A percentile compares a stretch with the other conserved stretches of the same genome.
These are phyloP conservation scores for Cylloceria caligata DNA, from an alignment of 2,888 invertebrate genomes.

Conservation along the genomic window DNA sequence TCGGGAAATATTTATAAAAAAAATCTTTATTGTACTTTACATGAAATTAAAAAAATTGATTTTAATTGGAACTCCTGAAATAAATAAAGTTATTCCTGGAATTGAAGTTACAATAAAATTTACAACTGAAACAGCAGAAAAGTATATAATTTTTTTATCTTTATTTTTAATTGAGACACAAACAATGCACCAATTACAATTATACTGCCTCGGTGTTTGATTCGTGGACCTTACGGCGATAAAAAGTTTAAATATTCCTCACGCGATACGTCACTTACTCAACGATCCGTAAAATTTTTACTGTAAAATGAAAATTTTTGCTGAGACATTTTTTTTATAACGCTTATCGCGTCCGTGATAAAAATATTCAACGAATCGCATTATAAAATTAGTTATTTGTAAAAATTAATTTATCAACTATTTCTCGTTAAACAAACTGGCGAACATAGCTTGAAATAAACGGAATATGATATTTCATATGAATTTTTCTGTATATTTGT, in stretches of 20 bases:
- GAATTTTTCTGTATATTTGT: background rate
- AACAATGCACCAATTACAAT: background rate
- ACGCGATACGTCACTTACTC: background rate
- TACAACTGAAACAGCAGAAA: background rate
- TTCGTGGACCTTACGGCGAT: background rate
- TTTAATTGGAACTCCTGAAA: background rate
- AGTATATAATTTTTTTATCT: background rate
- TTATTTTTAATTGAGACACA: background rate
- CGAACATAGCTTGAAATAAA: background rate
- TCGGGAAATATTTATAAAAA: background rate
- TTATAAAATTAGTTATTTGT: too few species aligned
- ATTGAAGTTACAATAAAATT: background rate
- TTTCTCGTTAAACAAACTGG: background rate
- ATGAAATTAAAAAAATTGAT: background rate
- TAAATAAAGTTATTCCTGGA: background rate
- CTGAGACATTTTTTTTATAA: background rate
- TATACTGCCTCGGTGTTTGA: background rate
- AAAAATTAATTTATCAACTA: background rate
- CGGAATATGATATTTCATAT: background rate
- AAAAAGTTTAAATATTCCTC: background rate
- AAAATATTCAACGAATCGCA: background rate
- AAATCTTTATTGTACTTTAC: background rate
- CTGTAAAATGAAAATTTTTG: background rate
- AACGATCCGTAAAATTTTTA: background rate
- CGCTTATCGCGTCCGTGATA: background rate